Evolutionary conservation across 2,113 vertebrate species (phyloP), one percentile per base, ranked within the genome.

Genomic region (Corydoras sp.): DNA sequence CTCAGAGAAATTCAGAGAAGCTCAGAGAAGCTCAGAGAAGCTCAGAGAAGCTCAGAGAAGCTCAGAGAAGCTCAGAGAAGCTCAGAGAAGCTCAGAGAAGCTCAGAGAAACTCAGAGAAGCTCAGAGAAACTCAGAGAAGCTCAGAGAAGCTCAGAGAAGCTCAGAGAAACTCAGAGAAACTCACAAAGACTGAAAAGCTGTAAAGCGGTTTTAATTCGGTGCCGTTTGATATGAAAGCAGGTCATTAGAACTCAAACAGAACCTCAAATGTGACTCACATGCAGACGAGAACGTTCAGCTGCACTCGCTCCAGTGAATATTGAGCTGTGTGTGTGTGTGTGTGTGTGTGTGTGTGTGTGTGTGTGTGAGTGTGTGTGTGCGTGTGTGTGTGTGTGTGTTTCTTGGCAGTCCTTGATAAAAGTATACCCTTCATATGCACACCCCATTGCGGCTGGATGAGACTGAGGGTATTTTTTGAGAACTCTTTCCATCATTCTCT

Each of bases 381-480:
- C n/a, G n/a, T n/a, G n/a, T n/a, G n/a, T n/a, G n/a, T n/a, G n/a
- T n/a, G n/a, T n/a, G n/a, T 79, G 79, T 82, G 77, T 80, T 80
- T 62, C 80, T 81, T 88, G 88, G 87, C 88, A 89, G 88, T 88
- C 86, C 88, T 89, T 89, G 83, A 84, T 86, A 65, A 81, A 84
- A 80, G 83, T 78, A 80, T 82, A 86, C 81, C 86, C 86, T 88
- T 87, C 82, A 88, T 83, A 65, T 60, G 80, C 77, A 72, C 80
- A 73, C 83, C 87, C 82, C 77, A 83, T 82, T 75, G 86, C 84
- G 84, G 77, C 83, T 88, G 86, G 82, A 88, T 85, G 83, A 82
- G 83, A 83, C 66, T 81, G 56, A 58, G 73, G 68, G 75, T 74
- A 72, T 75, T 73, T 77, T 76, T 55, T n/a, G n/a, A 60, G 29